phyloP scores from a whole-genome alignment of 2,113 vertebrate genomes.

The Callospermophilus lateralis region DNA sequence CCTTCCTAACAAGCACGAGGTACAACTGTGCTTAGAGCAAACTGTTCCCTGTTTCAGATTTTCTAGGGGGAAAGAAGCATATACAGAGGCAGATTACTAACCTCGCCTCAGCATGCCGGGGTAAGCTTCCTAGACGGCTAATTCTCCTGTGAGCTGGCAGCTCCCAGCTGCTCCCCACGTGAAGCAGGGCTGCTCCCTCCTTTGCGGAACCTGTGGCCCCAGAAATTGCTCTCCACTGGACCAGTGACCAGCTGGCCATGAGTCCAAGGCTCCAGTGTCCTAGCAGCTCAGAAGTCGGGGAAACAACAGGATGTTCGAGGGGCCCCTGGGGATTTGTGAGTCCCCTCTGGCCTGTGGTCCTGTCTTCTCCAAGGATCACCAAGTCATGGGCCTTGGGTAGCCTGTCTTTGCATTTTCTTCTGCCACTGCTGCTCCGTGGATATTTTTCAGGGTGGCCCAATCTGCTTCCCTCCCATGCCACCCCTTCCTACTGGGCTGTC shows the following conservation, averaged over 20 bases:
- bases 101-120: neutral
- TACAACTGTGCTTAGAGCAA: neutral
- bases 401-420: rapidly evolving
- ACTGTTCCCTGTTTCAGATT: constrained; percentile 29
- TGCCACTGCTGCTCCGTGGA: rapidly evolving
- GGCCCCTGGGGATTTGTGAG: neutral
- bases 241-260: neutral
- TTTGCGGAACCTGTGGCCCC: rapidly evolving
- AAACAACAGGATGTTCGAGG: too few relatives aligned
- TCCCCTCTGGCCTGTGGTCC: neutral
- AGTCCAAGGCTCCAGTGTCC: neutral
- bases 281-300: neutral
- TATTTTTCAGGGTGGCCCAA: neutral
- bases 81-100: constrained; percentile 31
- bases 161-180: neutral
- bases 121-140: constrained; percentile 47
- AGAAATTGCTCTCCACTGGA: neutral
- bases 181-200: neutral
- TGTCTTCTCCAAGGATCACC: neutral
- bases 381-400: neutral
- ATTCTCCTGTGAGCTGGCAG: neutral
- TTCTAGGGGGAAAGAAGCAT: constrained; percentile 43
- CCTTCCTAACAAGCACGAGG: neutral
- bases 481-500: neutral
- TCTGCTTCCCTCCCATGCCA: neutral